These are phyloP conservation scores for Lytechinus variegatus DNA, from an alignment of 35 echinoderm and acorn worm species.

Conservation along the genomic window DNA sequence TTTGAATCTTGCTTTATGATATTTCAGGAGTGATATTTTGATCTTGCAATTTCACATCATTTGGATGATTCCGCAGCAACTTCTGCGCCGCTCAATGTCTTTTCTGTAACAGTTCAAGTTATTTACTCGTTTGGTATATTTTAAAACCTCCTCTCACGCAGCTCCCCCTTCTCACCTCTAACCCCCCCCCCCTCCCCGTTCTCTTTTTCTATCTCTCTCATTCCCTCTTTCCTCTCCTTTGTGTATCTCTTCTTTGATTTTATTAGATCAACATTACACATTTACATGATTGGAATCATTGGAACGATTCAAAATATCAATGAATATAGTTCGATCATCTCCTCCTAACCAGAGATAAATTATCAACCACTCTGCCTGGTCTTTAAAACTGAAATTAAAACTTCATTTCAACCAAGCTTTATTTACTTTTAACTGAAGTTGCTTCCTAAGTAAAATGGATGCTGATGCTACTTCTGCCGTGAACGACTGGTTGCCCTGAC, in stretches of 20 bases:
- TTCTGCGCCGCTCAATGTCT: not conserved
- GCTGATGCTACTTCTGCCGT: not conserved
- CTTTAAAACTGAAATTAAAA: not conserved
- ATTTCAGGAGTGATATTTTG: not conserved
- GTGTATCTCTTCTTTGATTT: not conserved
- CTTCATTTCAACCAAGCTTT: not conserved
- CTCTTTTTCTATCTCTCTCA: not conserved
- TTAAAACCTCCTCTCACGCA: not conserved
- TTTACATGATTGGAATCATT: not conserved
- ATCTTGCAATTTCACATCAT: not conserved
- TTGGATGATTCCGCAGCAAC: not conserved
- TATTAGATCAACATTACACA: not conserved
- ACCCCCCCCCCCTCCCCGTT: not conserved
- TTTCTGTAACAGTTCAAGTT: not conserved
- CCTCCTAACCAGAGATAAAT: not conserved
- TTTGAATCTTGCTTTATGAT: not conserved
- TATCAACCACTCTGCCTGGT: not conserved
- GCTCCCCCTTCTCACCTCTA: not conserved
- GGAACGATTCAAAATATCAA: not conserved
- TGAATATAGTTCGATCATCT: not conserved
- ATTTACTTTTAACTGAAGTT: not conserved
- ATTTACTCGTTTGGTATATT: not conserved
- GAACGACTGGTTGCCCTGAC: not conserved
- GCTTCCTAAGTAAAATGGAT: not conserved
- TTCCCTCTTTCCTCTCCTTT: too few relatives aligned